Percentiles rank a stretch among this genome's conserved stretches.
Evolutionary conservation across 2,888 invertebrate species (phyloP).

Genomic region (Netelia fuscicornis): DNA sequence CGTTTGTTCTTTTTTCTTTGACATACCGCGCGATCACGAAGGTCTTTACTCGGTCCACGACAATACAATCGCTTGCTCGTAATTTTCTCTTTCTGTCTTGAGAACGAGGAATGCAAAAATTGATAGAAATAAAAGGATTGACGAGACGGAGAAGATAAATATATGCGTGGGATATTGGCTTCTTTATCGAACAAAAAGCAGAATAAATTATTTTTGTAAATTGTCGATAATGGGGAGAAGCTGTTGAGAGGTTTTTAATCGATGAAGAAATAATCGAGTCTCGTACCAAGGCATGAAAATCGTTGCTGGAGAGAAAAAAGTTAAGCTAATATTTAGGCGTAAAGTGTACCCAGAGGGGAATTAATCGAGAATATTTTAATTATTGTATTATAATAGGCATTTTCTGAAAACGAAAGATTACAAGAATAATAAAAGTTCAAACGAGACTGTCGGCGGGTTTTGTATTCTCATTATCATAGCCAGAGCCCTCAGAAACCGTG

Average conservation of each 20-base stretch:
- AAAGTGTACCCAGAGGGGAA: conserved; percentile 16
- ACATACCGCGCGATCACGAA: conserved; percentile 7
- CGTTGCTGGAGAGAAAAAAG: conserved; percentile 12
- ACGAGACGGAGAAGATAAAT: background rate
- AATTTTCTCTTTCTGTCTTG: conserved; percentile 21
- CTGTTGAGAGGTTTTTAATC: conserved; percentile 16
- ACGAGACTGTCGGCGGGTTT: conserved; percentile 39
- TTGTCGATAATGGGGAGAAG: background rate
- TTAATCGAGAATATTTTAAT: conserved; percentile 58
- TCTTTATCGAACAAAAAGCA: conserved; percentile 12
- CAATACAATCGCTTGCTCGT: conserved; percentile 43
- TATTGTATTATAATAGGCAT: conserved; percentile 13
- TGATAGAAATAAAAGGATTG: background rate
- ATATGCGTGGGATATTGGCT: background rate
- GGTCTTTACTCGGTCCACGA: background rate
- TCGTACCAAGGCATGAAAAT: conserved; percentile 10
- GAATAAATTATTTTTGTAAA: conserved; percentile 32
- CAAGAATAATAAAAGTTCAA: conserved; percentile 1
- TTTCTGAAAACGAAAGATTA: conserved; percentile 5
- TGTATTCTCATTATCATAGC: conserved; percentile 39
- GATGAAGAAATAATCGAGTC: conserved; percentile 33
- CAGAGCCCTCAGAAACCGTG: no score
- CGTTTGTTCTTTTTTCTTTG: conserved; percentile 3
- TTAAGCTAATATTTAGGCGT: conserved; percentile 9
- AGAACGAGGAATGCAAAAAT: background rate